A percentile compares a stretch with the other conserved stretches of the same genome.
These are phyloP conservation scores for Microcebus murinus DNA, from an alignment of 2,113 vertebrate genomes.

Conservation along the genomic window DNA sequence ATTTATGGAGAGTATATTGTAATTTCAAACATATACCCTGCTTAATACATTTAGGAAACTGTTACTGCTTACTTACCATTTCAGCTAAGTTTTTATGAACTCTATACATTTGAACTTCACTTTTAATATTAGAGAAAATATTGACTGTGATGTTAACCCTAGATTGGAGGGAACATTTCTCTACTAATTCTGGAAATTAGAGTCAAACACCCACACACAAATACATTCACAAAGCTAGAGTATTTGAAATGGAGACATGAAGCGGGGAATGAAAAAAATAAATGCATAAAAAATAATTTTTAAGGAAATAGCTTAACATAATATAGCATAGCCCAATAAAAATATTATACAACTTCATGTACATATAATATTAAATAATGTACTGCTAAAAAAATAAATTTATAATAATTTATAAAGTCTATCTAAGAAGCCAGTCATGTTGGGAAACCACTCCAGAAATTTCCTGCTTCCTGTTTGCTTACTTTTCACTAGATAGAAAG, in stretches of 20 bases:
- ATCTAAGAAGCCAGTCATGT: neutral
- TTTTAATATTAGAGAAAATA: slow-evolving; percentile 9
- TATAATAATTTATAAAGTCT: neutral
- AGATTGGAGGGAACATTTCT: neutral
- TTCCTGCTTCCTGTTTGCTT: neutral
- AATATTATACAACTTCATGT: neutral
- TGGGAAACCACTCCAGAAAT: neutral
- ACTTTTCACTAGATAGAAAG: neutral
- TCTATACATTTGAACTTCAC: neutral
- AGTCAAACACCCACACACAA: neutral
- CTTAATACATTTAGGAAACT: neutral
- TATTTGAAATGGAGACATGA: slow-evolving; percentile 2
- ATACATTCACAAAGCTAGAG: neutral
- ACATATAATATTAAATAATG: neutral
- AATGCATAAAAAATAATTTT: neutral
- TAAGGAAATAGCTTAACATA: neutral
- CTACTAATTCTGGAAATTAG: neutral
- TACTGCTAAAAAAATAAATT: neutral
- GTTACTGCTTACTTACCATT: neutral
- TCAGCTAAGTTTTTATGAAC: neutral
- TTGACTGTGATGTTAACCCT: neutral
- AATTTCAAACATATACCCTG: neutral
- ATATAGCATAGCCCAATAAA: neutral
- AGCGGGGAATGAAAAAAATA: neutral
- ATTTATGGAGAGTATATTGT: neutral